Evolutionary conservation across 1,140 invertebrate species (phyloP), one percentile per base, ranked within the genome.

Genomic region (Lanistes nyassanus): DNA sequence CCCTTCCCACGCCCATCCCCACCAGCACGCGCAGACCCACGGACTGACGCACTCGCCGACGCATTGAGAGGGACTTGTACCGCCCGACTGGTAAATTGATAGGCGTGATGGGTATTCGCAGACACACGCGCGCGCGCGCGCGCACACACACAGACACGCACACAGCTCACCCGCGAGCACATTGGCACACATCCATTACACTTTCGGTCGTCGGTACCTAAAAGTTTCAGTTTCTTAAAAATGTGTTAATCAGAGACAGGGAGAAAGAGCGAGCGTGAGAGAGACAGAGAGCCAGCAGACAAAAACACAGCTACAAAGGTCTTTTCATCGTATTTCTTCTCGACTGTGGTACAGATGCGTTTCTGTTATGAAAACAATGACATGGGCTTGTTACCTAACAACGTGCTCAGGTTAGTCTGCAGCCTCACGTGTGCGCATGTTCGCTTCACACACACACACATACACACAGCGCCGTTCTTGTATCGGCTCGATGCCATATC

Each of bases 1-100:
- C 9, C 68, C 53, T 36, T 55, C 68, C 29, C 68, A 71, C 68
- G 51, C 34, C 29, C 68, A 71, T 31, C 66, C 66, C 4, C 47
- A n/a, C 16, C 51, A 56, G 26, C 53, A 71, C 70, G 37, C 53
- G 26, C 70, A 60, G 51, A 55, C 68, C 11, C 81, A 80, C 67
- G 70, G 76, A 71, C 75, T 79, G 47, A 78, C 79, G 62, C 81
- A 82, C 71, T 82, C 81, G 23, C 81, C 81, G 23, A 78, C 77
- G n/a, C 81, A 82, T 71, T 82, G 81, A 82, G 76, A 62, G 36
- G 19, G 56, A 47, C 39, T 34, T 67, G 55, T 31, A 21, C n/a
- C n/a, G n/a, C n/a, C n/a, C n/a, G n/a, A n/a, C n/a, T n/a, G n/a
- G n/a, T n/a, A n/a, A n/a, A n/a, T 26, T 36, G 13, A 42, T 47